These are phyloP conservation scores for Yponomeuta sedellus DNA, from an alignment of 2,888 invertebrate species.

Conservation along the genomic window DNA sequence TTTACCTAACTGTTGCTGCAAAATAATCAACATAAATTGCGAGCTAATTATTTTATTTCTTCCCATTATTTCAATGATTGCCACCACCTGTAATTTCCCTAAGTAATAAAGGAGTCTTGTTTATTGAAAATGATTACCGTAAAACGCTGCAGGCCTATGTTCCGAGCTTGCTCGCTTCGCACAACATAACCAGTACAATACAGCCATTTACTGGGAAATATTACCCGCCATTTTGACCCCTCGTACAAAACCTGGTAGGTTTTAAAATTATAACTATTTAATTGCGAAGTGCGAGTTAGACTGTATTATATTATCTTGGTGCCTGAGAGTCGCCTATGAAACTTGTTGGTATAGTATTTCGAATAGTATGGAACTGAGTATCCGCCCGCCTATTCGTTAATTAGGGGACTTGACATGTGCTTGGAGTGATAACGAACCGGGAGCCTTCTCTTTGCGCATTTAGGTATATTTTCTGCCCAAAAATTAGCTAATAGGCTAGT, in stretches of 20 bases:
- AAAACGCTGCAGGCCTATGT: not conserved
- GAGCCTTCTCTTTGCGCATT: too few relatives aligned
- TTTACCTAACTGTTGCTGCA: too few relatives aligned
- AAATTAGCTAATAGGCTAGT: too few relatives aligned
- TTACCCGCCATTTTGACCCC: not conserved
- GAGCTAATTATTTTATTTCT: not conserved
- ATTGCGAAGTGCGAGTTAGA: not conserved
- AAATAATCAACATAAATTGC: too few relatives aligned
- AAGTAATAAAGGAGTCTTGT: conserved; percentile 3
- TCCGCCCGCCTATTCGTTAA: too few relatives aligned
- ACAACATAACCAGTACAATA: not conserved
- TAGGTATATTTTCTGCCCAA: too few relatives aligned
- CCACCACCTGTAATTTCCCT: conserved; percentile 1
- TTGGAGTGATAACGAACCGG: too few relatives aligned
- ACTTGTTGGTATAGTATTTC: too few relatives aligned
- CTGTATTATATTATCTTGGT: too few relatives aligned
- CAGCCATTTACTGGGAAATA: not conserved
- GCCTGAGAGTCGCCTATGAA: too few relatives aligned
- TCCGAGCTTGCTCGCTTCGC: not conserved
- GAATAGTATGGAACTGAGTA: too few relatives aligned
- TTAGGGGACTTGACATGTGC: too few relatives aligned
- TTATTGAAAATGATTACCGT: not conserved
- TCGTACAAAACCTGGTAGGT: not conserved
- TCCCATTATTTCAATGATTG: not conserved
- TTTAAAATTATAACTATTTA: not conserved